These are phyloP conservation scores for Dromaius novaehollandiae DNA, from an alignment of 2,113 vertebrate genomes.

Conservation along the genomic window DNA sequence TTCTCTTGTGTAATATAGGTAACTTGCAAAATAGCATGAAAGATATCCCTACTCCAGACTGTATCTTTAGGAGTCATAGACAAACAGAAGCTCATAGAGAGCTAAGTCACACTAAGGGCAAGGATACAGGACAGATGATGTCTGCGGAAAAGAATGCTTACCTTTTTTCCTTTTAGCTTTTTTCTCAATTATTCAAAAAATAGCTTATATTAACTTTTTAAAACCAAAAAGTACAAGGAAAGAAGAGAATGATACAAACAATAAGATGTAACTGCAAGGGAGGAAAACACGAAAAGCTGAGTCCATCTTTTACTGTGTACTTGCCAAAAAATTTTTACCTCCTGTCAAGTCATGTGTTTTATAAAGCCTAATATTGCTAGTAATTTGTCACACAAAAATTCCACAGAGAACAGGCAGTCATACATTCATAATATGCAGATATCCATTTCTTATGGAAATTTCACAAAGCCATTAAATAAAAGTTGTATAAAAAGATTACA, in stretches of 20 bases:
- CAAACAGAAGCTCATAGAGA: not conserved
- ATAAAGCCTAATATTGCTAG: not conserved
- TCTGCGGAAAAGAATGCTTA: not conserved
- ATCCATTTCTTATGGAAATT: not conserved
- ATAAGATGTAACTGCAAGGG: not conserved
- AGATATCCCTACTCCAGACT: not conserved
- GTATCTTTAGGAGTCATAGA: not conserved
- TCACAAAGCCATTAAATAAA: not conserved
- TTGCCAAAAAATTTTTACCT: not conserved
- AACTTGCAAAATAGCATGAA: not conserved
- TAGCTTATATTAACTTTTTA: not conserved
- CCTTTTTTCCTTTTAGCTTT: not conserved
- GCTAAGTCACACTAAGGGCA: not conserved
- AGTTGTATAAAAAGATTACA: not conserved
- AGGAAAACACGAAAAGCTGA: not conserved
- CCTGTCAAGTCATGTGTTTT: not conserved
- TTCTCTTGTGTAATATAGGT: not conserved
- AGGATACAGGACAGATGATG: not conserved
- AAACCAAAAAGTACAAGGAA: not conserved
- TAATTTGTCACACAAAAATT: not conserved
- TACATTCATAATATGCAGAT: not conserved
- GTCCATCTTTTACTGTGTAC: not conserved
- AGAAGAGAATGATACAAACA: not conserved
- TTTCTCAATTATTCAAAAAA: not conserved
- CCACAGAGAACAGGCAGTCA: not conserved